Base-by-base conservation (phyloP, 2,113 vertebrate genomes). In the Sebastes schlegelii region DNA sequence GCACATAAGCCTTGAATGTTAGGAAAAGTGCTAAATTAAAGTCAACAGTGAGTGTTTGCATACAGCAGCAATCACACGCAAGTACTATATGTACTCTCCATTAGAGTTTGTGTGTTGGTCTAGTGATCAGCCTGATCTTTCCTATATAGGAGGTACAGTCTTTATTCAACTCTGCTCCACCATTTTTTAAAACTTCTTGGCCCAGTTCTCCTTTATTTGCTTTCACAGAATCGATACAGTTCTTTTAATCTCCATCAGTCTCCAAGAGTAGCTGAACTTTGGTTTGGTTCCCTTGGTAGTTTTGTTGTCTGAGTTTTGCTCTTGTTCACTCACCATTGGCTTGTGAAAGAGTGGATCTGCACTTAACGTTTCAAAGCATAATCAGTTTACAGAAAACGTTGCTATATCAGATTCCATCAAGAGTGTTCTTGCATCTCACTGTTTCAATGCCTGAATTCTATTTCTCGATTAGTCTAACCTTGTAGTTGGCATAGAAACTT, bases 401-500 rank as follows among this genome's bases (percentile, higher is more conserved):
- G 67, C 66, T 73, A 23, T 55, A 62, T 26, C n/a, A 42, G 67
- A 43, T 42, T 62, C 13, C 19, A 23, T 69, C 65, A 21, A 34
- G 76, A 70, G 7, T 40, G 78, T 69, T 55, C 21, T 42, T 11
- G 34, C 34, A 34, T 34, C 6, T 16, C 14, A 23, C 43, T 12
- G n/a, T 6, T n/a, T 69, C 4, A 54, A 5, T 76, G 71, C 13
- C 45, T 67, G 5, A 42, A 64, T 65, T 58, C 1, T 57, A 5
- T 67, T 62, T 17, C 46, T 46, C 51, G 12, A 65, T 55, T 55
- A 49, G 21, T 86, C 42, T 78, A 74, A 64, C 70, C 63, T 58
- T 72, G 17, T 49, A 68, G 55, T 77, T 73, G 66, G 76, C 60
- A 78, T 4, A 19, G 55, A 62, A 16, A 49, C 64, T 75, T 64